Percentiles rank a stretch among this genome's conserved stretches.
phyloP scores from a whole-genome alignment of 2,888 invertebrate genomes.

The Ochropleura plecta region DNA sequence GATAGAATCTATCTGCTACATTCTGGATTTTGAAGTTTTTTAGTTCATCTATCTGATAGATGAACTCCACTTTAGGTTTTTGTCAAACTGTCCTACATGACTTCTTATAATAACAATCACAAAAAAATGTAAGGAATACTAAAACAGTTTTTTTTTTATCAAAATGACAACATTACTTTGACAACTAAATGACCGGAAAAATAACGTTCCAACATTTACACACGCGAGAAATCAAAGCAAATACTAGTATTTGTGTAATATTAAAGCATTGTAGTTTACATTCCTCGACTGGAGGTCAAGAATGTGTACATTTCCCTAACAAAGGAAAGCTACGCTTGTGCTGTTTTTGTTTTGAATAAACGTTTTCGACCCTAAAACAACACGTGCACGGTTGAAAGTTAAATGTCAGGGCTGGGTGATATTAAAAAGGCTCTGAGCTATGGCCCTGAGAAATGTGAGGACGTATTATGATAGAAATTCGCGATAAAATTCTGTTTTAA shows the following conservation, averaged over 20 bases:
- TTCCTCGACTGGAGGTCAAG: conserved; percentile 58
- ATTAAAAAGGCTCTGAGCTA: conserved; percentile 58
- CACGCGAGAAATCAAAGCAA: conserved; percentile 56
- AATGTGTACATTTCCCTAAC: conserved; percentile 63
- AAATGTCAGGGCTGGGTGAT: conserved; percentile 23
- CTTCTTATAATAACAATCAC: neutral
- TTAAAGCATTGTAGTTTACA: conserved; percentile 61
- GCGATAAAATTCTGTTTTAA: conserved; percentile 42
- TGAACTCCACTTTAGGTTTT: neutral
- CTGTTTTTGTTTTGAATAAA: conserved; percentile 50
- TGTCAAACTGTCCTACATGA: neutral
- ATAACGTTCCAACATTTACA: conserved; percentile 37
- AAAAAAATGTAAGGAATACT: neutral
- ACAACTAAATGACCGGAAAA: conserved; percentile 42
- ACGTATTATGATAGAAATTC: conserved; percentile 55
- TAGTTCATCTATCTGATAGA: neutral
- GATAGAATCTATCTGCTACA: too few species aligned
- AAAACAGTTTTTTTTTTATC: conserved; percentile 1
- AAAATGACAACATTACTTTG: conserved; percentile 24
- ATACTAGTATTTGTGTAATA: conserved; percentile 56
- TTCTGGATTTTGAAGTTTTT: too few species aligned
- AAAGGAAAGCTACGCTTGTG: conserved; percentile 58
- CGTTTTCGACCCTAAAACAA: conserved; percentile 29
- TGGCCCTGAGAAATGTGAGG: conserved; percentile 43
- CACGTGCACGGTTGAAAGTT: conserved; percentile 30